Conservation (phyloP, 1,140 invertebrate genomes). For the Orchesella cincta region DNA sequence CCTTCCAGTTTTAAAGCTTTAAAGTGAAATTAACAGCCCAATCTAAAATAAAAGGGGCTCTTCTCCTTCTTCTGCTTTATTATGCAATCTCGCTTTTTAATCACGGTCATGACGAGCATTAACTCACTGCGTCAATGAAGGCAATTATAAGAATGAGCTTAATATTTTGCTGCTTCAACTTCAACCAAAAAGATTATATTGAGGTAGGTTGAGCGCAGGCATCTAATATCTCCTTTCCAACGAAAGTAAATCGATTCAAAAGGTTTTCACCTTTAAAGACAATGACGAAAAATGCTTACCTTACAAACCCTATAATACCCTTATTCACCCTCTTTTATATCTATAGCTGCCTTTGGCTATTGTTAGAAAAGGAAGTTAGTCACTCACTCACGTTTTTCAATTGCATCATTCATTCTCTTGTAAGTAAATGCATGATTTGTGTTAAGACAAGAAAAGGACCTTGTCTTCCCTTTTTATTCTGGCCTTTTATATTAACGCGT, state of each 20-base stretch:
- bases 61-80: not conserved
- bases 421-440: slow-evolving; percentile 11
- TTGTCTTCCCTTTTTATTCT: not conserved
- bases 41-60: not conserved
- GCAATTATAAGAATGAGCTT: slow-evolving; percentile 18
- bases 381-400: not conserved
- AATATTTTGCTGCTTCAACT: not conserved
- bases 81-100: not conserved
- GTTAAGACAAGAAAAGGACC: slow-evolving; percentile 15
- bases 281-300: not conserved
- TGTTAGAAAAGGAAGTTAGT: not conserved
- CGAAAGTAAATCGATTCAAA: slow-evolving; percentile 19
- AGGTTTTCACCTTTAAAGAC: not conserved
- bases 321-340: not conserved
- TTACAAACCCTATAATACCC: not conserved
- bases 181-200: slow-evolving; percentile 15
- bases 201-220: not conserved
- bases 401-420: not conserved
- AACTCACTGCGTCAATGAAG: not conserved
- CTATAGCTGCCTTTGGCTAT: too few relatives aligned
- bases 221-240: not conserved
- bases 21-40: not conserved
- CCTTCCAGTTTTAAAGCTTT: not conserved
- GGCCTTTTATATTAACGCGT: not conserved
- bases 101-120: not conserved